phyloP scores from a whole-genome alignment of 2,888 invertebrate genomes.

The Frankliniella intonsa region DNA sequence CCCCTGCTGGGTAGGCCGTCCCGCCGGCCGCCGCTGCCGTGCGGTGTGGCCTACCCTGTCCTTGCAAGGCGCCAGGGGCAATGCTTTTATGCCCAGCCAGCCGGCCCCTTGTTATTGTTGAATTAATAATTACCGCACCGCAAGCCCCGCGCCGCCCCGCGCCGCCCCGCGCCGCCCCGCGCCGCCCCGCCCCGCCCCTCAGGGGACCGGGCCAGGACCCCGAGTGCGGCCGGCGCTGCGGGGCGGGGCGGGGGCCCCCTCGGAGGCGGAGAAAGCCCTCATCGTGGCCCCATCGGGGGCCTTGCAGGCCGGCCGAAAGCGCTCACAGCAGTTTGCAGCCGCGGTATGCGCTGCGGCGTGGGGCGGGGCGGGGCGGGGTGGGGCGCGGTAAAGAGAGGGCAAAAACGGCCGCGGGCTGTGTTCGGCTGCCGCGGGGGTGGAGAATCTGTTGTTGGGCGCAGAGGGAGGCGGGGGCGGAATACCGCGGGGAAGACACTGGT shows the following conservation, averaged over 20 bases:
- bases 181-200: background rate
- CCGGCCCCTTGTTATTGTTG: constrained; percentile 17
- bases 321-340: background rate
- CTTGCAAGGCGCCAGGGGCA: background rate
- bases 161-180: background rate
- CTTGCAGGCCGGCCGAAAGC: too few relatives aligned
- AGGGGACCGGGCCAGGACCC: background rate
- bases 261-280: background rate
- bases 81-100: background rate
- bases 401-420: background rate
- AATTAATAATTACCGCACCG: constrained; percentile 5
- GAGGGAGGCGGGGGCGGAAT: too few relatives aligned
- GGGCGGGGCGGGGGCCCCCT: too few relatives aligned
- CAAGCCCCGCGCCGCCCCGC: background rate
- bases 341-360: background rate
- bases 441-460: too few relatives aligned
- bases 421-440: background rate
- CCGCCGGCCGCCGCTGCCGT: background rate
- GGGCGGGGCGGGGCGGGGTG: background rate
- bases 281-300: background rate
- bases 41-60: background rate
- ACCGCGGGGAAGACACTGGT: too few relatives aligned
- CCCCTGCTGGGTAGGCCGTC: too few relatives aligned
- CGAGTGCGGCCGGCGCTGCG: background rate
- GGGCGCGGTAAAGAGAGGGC: background rate